Evolutionary conservation across 2,888 invertebrate genomes (phyloP).

Genomic region (Digitonthophagus gazella): DNA sequence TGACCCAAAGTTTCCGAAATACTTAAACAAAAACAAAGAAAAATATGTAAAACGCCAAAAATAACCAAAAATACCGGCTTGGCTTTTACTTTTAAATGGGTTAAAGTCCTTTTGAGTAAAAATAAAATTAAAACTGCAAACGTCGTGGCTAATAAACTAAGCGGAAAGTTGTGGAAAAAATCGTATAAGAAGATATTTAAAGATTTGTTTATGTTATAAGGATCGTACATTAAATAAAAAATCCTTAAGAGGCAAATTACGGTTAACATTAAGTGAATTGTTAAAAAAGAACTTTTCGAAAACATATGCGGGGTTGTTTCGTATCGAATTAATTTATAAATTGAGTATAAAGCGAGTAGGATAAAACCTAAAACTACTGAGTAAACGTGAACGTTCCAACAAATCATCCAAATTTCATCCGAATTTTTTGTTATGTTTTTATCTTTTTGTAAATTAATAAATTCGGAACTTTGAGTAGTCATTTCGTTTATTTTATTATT

Average conservation of each 20-base stretch:
- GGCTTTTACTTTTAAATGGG: slow-evolving; percentile 64
- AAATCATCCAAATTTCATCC: slow-evolving; percentile 71
- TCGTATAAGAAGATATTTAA: slow-evolving; percentile 77
- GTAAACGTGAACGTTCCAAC: slow-evolving; percentile 91
- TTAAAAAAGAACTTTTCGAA: slow-evolving; percentile 83
- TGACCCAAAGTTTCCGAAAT: slow-evolving; percentile 63
- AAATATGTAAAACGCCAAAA: slow-evolving; percentile 75
- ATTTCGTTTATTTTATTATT: slow-evolving; percentile 37
- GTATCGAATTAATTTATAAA: slow-evolving; percentile 82
- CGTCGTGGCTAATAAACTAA: slow-evolving; percentile 84
- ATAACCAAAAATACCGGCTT: slow-evolving; percentile 76
- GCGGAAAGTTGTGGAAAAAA: slow-evolving; percentile 78
- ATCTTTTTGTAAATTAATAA: slow-evolving; percentile 61
- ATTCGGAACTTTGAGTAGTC: slow-evolving; percentile 50
- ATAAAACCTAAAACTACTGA: slow-evolving; percentile 82
- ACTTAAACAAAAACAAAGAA: slow-evolving; percentile 79
- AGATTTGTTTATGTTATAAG: slow-evolving; percentile 82
- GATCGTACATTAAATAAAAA: slow-evolving; percentile 87
- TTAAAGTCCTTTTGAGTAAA: slow-evolving; percentile 74
- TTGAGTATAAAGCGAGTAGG: slow-evolving; percentile 78
- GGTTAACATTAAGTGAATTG: slow-evolving; percentile 79
- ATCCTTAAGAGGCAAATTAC: slow-evolving; percentile 79
- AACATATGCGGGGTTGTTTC: slow-evolving; percentile 84
- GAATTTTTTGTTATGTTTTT: slow-evolving; percentile 48
- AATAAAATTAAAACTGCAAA: slow-evolving; percentile 86